Percentiles rank a stretch among this genome's conserved stretches.
Evolutionary conservation across 2,113 vertebrate species (phyloP).

Genomic region (Smithornis capensis): DNA sequence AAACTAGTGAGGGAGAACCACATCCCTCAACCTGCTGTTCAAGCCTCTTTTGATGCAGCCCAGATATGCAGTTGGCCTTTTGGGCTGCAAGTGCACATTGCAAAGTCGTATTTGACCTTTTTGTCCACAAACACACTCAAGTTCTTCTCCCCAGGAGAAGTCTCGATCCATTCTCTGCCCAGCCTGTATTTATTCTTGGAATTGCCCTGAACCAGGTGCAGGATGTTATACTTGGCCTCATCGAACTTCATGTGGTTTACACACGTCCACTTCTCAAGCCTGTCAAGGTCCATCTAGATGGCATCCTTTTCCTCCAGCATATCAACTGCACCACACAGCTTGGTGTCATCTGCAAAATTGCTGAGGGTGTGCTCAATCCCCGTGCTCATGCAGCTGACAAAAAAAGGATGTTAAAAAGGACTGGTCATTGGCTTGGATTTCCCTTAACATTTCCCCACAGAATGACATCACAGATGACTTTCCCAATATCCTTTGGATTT

Average conservation of each 20-base stretch:
- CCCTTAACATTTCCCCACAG: neutral
- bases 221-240: neutral
- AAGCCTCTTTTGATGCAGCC: accelerated
- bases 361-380: accelerated
- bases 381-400: no score
- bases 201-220: neutral
- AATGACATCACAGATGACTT: no score
- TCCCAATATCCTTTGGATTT: neutral
- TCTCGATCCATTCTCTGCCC: neutral
- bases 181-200: neutral
- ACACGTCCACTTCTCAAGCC: neutral
- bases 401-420: neutral
- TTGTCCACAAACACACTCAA: neutral
- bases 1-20: neutral
- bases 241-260: neutral
- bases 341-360: neutral
- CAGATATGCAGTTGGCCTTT: accelerated
- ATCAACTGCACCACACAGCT: neutral
- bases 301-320: neutral
- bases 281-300: no score
- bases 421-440: neutral
- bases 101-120: neutral
- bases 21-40: accelerated
- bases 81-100: neutral
- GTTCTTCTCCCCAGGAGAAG: neutral